Base-by-base conservation (phyloP, 2,113 vertebrate genomes). In the Lanius ludovicianus region DNA sequence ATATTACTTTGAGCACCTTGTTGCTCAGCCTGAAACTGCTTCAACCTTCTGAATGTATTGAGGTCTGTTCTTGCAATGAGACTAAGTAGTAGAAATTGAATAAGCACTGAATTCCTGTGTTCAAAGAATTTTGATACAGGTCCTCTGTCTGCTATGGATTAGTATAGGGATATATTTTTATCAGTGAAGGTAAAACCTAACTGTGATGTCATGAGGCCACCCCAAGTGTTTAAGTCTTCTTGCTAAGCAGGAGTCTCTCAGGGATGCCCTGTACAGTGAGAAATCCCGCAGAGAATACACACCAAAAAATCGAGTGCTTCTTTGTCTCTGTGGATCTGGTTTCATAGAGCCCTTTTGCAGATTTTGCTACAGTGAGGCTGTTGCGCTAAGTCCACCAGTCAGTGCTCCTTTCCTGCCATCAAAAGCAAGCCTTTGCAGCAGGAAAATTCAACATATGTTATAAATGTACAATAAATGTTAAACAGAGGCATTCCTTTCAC, bases 381-480 rank as follows among this genome's bases (percentile, higher is more conserved):
- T 79, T 93, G 57, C 75, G 49, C 52, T 82, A 88, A 94, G 46
- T 56, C 53, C 44, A 84, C 35, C 75, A 80, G 35, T 73, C 57
- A 87, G 8, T 1, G 1, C 67, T 93, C 27, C 74, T 82, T 96
- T 89, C 69, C 63, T 83, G 88, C 57, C 55, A 55, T 79, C 62
- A 68, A 91, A 90, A 76, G 39, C n/a, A 84, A 87, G 50, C 14
- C 52, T 46, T 76, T 78, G 69, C 65, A 83, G 22, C 23, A 83
- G 78, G 63, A 95, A 87, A 94, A 85, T 63, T 83, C 84, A 86
- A 85, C 67, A 65, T 63, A 73, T 69, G 78, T 59, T 94, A 42
- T 73, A 84, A 81, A 68, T 3, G 49, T 89, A 69, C 73, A 12
- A 65, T 91, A 78, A 84, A 71, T 27, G n/a, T 73, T 95, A 79